Base-by-base conservation (phyloP, 2,888 invertebrate genomes). In the Schizaphis graminum region DNA sequence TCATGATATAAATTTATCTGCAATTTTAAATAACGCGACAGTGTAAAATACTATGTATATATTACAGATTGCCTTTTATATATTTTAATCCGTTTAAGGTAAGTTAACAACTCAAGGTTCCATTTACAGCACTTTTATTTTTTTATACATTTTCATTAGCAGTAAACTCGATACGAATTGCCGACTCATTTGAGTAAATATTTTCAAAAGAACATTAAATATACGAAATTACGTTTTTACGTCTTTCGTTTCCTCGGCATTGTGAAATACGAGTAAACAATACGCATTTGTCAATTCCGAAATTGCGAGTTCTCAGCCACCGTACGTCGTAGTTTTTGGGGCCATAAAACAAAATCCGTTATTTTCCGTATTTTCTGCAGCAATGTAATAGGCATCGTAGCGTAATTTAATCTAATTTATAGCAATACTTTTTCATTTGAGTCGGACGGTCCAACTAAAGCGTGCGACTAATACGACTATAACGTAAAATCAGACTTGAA, bases 331-430 rank as follows among this genome's bases (percentile, higher is more conserved):
- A 26, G 86, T 92, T 61, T 10, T 87, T 24, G 41, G 47, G 28
- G n/a, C 41, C 53, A 67, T 92, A 88, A 87, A 92, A 92, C 26
- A 35, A 88, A 92, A 88, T 92, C 28, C 67, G 28, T 92, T 35
- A 24, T 35, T 88, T 92, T 88, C 67, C 67, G 41, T 28, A n/a
- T 88, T 91, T n/a, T 41, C 47, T 24, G 53, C 47, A 7, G 44
- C 26, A 1, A 7, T 8, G 44, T 26, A 44, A 85, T 44, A 85
- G n/a, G 49, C 24, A 28, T 10, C 41, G 24, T 67, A 8, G n/a
- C 21, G 67, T 11, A 67, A 4, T 92, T 92, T 53, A 92, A 92
- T 92, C 53, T 92, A 44, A 92, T 53, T 88, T 88, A 92, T 53
- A 41, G 86, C 92, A 61, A 61, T 87, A 92, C 35, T 49, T 88